Conservation (phyloP, 1,140 invertebrate genomes). For the Polypedilum vanderplanki region DNA sequence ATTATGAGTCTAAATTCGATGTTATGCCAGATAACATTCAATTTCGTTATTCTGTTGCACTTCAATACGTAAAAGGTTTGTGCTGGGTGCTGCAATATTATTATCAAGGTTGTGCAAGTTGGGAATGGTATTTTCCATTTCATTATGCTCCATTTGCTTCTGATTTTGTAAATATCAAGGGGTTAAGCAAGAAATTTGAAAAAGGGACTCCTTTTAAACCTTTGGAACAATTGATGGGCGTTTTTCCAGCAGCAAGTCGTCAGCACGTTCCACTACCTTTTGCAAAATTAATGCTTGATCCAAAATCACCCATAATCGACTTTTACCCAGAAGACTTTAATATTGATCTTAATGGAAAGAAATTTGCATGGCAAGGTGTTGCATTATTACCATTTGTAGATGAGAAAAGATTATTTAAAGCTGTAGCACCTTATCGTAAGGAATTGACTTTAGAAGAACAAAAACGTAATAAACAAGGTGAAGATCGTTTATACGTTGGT, state of each 20-base stretch:
- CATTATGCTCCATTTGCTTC: constrained; percentile 99
- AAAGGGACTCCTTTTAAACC: constrained; percentile 89
- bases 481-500: constrained; percentile 73
- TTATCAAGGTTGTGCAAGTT: constrained; percentile 98
- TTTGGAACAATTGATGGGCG: constrained; percentile 97
- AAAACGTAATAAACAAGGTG: constrained; percentile 62
- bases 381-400: constrained; percentile 97
- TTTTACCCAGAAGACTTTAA: constrained; percentile 99
- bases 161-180: constrained; percentile 90
- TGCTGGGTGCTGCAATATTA: constrained; percentile 99
- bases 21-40: constrained; percentile 69
- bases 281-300: constrained; percentile 89
- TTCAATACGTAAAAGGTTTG: constrained; percentile 90
- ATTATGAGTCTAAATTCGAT: constrained; percentile 97
- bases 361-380: constrained; percentile 99
- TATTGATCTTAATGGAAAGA: constrained; percentile 98
- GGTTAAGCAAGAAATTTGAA: constrained; percentile 80
- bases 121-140: constrained; percentile 99
- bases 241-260: constrained; percentile 95
- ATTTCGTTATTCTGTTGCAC: constrained; percentile 84
- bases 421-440: constrained; percentile 72
- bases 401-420: constrained; percentile 82
- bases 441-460: constrained; percentile 75
- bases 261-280: constrained; percentile 89
- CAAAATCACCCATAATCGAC: constrained; percentile 94